Evolutionary conservation across 2,113 vertebrate genomes (phyloP), one percentile per base, ranked within the genome.

Genomic region (Gobio gobio): DNA sequence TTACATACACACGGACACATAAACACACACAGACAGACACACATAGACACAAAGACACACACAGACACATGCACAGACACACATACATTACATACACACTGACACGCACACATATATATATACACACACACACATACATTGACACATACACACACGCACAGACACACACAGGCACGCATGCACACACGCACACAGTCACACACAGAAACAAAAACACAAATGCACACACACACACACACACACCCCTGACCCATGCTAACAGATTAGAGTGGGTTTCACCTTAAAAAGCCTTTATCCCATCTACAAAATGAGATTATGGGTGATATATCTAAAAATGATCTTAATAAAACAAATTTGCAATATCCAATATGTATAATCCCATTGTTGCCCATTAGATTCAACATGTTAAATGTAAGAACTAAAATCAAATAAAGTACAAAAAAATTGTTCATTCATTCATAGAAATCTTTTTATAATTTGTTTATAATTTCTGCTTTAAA

Each of bases 1-100:
- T 40, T 40, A 40, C 5, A 40, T 1, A 40, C 40, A 29, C 89
- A 94, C 94, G 94, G 93, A 94, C 93, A 91, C 29, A 29, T 29
- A 29, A 1, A 36, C 36, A 36, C 3, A 36, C 4, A 5, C 36
- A 4, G 2, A 36, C 33, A 0, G 2, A 36, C 40, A 40, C 40
- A 40, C 5, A 40, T 40, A 40, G 1, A 40, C 40, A 29, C 89
- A 94, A 29, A 29, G 29, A 26, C 12, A 63, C 59, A 63, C 58
- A 59, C 56, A 58, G 22, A 59, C 3, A 49, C 10, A 10, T 18
- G 24, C 58, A 59, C 3, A 12, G 7, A 29, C 29, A 29, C 29
- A 29, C 29, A 29, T 29, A 29, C 29, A 29, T 29, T 29, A 29
- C 29, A 29, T 29, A 29, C 29, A 29, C 29, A 29, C 29, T 2